Evolutionary conservation across 2,888 invertebrate species (phyloP).

Genomic region (Eurytoma adleriae): DNA sequence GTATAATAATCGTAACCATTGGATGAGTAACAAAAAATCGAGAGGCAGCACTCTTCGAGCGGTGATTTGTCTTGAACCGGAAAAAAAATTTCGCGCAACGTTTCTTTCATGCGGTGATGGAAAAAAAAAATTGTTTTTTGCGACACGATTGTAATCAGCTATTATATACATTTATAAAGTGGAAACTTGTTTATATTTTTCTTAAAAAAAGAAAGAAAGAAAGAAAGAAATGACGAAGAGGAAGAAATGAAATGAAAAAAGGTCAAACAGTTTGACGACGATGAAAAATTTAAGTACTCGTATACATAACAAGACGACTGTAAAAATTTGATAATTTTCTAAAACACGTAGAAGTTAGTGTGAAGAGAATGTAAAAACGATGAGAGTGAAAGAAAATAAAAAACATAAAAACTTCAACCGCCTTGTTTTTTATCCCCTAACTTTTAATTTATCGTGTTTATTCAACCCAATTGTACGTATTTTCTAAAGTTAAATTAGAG

Average conservation of each 20-base stretch:
- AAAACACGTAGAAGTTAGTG: slow-evolving; percentile 58
- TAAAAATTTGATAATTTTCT: slow-evolving; percentile 59
- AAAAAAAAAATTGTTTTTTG: slow-evolving; percentile 52
- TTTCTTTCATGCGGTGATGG: slow-evolving; percentile 44
- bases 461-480: too few relatives aligned
- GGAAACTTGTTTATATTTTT: slow-evolving; percentile 59
- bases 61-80: not conserved
- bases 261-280: slow-evolving; percentile 46
- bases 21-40: not conserved
- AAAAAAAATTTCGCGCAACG: slow-evolving; percentile 47
- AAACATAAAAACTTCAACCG: slow-evolving; percentile 47
- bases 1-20: slow-evolving; percentile 13
- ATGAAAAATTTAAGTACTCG: slow-evolving; percentile 57
- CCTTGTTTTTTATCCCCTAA: slow-evolving; percentile 32
- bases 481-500: too few relatives aligned
- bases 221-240: not conserved
- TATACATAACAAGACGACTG: slow-evolving; percentile 57
- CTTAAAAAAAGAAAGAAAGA: slow-evolving; percentile 54
- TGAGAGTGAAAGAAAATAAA: slow-evolving; percentile 56
- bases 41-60: not conserved
- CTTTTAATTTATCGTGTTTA: not conserved
- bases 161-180: slow-evolving; percentile 55
- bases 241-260: slow-evolving; percentile 35
- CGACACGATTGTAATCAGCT: slow-evolving; percentile 54
- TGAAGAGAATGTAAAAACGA: slow-evolving; percentile 58